phyloP scores from a whole-genome alignment of 2,113 vertebrate species.

The Pitta sordida region DNA sequence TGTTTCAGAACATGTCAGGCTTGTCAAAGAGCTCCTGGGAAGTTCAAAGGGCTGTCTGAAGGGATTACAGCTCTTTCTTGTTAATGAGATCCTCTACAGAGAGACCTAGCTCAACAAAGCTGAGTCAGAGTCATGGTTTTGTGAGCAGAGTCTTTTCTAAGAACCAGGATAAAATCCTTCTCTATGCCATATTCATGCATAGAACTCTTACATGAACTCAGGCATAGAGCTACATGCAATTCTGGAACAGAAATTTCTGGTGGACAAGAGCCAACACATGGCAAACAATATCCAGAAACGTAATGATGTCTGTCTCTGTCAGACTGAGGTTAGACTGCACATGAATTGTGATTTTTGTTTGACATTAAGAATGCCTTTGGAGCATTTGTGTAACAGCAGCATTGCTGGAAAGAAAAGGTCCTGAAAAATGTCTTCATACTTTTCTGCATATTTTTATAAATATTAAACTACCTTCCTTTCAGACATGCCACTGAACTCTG shows the following conservation, averaged over 20 bases:
- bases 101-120: background rate
- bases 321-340: background rate
- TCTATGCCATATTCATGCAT: background rate
- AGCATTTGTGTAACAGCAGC: background rate
- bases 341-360: conserved; percentile 8
- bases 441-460: conserved; percentile 22
- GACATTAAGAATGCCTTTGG: background rate
- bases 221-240: background rate
- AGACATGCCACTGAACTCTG: conserved; percentile 37
- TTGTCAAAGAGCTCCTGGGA: conserved; percentile 2
- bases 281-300: background rate
- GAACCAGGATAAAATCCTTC: conserved; percentile 1
- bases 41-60: conserved; percentile 35
- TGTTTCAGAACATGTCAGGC: background rate
- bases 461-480: conserved; percentile 44
- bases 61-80: conserved; percentile 15
- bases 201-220: too few species aligned
- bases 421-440: conserved; percentile 43
- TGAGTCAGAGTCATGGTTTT: background rate
- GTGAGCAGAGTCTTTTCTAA: background rate
- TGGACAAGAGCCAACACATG: background rate
- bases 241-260: background rate
- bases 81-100: background rate
- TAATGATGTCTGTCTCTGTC: background rate
- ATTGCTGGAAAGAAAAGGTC: conserved; percentile 16